These are phyloP conservation scores for Morone chrysops DNA, from an alignment of 2,113 vertebrate genomes.

Conservation along the genomic window DNA sequence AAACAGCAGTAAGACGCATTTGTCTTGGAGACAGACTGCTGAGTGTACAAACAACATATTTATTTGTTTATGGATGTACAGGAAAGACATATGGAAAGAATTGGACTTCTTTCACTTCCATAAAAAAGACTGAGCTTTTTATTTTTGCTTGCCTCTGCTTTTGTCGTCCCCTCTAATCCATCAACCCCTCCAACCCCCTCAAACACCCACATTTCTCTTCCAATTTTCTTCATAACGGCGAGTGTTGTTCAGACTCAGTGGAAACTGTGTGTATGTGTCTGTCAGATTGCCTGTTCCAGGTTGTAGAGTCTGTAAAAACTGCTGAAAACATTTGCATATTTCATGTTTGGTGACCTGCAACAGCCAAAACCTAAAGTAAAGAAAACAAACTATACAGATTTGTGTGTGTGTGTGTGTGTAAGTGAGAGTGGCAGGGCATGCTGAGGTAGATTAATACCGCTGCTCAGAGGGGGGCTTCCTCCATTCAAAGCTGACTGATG, in stretches of 20 bases:
- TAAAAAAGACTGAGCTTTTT: conserved; percentile 18
- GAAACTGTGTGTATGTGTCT: conserved; percentile 52
- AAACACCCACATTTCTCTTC: conserved; percentile 45
- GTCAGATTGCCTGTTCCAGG: conserved; percentile 35
- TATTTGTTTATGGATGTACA: conserved; percentile 69
- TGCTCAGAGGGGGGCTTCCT: conserved; percentile 86
- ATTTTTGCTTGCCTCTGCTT: conserved; percentile 53
- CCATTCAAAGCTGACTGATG: conserved; percentile 99
- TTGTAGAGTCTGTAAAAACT: conserved; percentile 54
- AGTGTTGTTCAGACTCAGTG: conserved; percentile 53
- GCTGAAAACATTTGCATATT: conserved; percentile 70
- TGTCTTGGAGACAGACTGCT: conserved; percentile 64
- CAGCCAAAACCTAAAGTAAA: conserved; percentile 57
- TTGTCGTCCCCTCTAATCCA: conserved; percentile 56
- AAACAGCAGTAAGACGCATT: conserved; percentile 59
- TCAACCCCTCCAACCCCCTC: conserved; percentile 17
- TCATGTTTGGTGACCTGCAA: conserved; percentile 64
- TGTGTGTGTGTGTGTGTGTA: conserved; percentile 58
- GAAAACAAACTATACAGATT: conserved; percentile 65
- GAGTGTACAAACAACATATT: conserved; percentile 65
- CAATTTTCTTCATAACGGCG: conserved; percentile 54
- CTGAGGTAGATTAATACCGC: conserved; percentile 85
- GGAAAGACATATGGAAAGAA: conserved; percentile 59
- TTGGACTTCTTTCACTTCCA: conserved; percentile 33
- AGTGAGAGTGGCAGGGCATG: conserved; percentile 82